Percentiles rank a stretch among this genome's conserved stretches.
phyloP scores from a whole-genome alignment of 2,888 invertebrate genomes.

The Phrixothrix hirtus region DNA sequence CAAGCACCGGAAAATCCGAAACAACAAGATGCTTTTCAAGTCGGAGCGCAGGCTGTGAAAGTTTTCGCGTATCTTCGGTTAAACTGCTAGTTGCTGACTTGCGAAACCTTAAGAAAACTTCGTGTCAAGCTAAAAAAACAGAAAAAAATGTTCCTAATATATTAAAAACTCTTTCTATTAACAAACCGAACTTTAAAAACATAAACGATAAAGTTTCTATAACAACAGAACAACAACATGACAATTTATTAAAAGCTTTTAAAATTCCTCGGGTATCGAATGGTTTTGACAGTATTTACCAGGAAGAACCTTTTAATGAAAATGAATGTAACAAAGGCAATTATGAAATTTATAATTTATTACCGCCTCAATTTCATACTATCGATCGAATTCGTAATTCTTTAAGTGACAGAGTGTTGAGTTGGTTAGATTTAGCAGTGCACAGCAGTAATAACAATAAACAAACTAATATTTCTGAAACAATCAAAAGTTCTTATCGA shows the following conservation, averaged over 20 bases:
- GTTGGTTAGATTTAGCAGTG: conserved; percentile 77
- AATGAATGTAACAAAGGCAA: conserved; percentile 2
- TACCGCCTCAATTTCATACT: conserved; percentile 1
- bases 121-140: neutral
- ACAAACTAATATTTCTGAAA: conserved; percentile 3
- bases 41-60: conserved; percentile 9
- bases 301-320: conserved; percentile 1
- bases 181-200: conserved; percentile 37
- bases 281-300: conserved; percentile 9
- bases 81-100: conserved; percentile 36
- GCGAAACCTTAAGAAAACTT: conserved; percentile 17
- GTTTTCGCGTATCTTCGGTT: conserved; percentile 43
- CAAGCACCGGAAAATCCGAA: conserved; percentile 8
- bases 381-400: conserved; percentile 40
- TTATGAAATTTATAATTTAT: conserved; percentile 7
- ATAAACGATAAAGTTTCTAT: conserved; percentile 40
- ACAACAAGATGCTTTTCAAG: neutral
- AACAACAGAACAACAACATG: conserved; percentile 8
- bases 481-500: neutral
- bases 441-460: conserved; percentile 31
- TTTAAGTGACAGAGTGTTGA: conserved; percentile 72
- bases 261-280: conserved; percentile 9
- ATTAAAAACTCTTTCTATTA: conserved; percentile 33
- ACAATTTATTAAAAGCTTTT: conserved; percentile 22
- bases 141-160: neutral